A percentile compares a stretch with the other conserved stretches of the same genome.
phyloP scores from a whole-genome alignment of 2,113 vertebrate genomes.

The Sinosuthora webbiana region DNA sequence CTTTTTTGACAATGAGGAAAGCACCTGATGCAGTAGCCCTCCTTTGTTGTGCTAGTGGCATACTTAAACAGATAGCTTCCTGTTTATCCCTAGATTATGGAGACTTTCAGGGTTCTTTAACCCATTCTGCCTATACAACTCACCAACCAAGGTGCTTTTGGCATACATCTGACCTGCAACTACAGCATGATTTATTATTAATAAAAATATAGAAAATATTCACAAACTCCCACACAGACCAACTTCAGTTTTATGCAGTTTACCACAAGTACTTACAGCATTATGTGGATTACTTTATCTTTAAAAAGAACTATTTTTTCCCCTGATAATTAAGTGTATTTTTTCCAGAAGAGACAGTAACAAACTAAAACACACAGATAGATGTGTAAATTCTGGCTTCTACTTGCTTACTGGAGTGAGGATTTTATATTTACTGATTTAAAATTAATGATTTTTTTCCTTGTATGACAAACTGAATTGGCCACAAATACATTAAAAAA shows the following conservation, averaged over 20 bases:
- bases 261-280: background rate
- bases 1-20: background rate
- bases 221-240: background rate
- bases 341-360: background rate
- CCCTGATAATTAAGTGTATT: background rate
- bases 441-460: background rate
- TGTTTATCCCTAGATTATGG: background rate
- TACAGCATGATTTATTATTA: background rate
- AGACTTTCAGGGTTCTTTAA: background rate
- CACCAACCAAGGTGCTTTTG: background rate
- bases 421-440: background rate
- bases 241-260: background rate
- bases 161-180: background rate
- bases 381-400: background rate
- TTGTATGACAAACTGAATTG: background rate
- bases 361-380: background rate
- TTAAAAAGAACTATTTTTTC: background rate
- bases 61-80: background rate
- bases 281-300: background rate
- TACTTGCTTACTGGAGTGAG: background rate
- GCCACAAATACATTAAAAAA: background rate
- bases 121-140: background rate
- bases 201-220: background rate
- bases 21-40: background rate
- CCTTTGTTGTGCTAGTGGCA: background rate